Evolutionary conservation across 92 coral and sea anemone species (phyloP), one percentile per base, ranked within the genome.

Genomic region (Meandrina meandrites): DNA sequence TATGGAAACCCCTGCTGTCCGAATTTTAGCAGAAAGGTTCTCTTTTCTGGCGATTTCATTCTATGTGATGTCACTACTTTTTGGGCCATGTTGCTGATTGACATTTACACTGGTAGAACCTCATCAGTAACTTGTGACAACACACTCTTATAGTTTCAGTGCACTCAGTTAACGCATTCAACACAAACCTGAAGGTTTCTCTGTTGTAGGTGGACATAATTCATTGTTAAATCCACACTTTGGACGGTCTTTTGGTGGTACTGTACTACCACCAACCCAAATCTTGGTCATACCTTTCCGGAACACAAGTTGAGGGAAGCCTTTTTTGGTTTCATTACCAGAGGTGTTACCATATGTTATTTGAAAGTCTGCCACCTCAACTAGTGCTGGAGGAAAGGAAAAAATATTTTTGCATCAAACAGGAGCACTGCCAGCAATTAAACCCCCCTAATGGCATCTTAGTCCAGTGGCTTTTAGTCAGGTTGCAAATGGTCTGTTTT

Each of bases 231-330:
- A 96, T 68, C 98, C 98, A 86, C 98, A 96, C 1, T 4, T 8
- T 11, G 98, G 98, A 4, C 89, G 84, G 94, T 96, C 98, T 37
- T 27, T 89, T 3, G 98, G 98, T 4, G 95, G 86, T 13, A 34
- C 34, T 8, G 54, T 83, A 27, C 90, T 51, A 7, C 95, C 94
- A 1, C 88, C 91, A 28, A 92, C 87, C 98, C 98, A 94, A n/a
- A 89, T 42, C 74, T 92, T 92, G 5, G 92, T 79, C 82, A 45
- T 70, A 79, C 92, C 92, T 19, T 22, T 68, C 0, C 78, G 66
- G 76, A 88, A 93, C 40, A 92, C 86, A 48, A 94, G 89, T 0
- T 7, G 79, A 16, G 96, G 96, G 22, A 88, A 67, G 36, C 89
- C 87, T 64, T 88, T 79, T 57, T 80, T 75, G 35, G 90, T 71